Evolutionary conservation across 92 coral and sea anemone species (phyloP).

Genomic region (Meandrina meandrites): DNA sequence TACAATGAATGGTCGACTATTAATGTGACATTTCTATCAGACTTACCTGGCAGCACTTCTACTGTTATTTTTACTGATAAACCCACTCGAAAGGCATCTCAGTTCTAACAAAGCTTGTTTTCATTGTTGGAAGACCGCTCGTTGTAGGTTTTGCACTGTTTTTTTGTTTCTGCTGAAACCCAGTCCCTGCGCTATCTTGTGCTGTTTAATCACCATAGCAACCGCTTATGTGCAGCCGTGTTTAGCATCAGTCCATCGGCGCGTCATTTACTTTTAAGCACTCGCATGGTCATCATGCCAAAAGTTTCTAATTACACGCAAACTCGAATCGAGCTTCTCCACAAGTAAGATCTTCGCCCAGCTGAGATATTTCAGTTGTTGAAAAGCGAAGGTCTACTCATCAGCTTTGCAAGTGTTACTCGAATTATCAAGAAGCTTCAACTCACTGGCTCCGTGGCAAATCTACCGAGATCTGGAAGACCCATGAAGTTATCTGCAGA

Average conservation of each 20-base stretch:
- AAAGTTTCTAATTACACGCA: neutral
- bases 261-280: neutral
- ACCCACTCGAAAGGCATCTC: too few species aligned
- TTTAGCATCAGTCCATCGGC: neutral
- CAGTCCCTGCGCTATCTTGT: too few species aligned
- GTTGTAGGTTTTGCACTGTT: too few species aligned
- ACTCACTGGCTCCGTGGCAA: constrained; percentile 8
- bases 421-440: neutral
- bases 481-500: constrained; percentile 30
- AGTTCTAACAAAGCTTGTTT: too few species aligned
- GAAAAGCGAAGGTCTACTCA: neutral
- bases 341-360: constrained; percentile 22
- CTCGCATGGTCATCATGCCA: constrained; percentile 7
- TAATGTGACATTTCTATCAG: too few species aligned
- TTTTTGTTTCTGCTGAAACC: too few species aligned
- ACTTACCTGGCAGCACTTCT: too few species aligned
- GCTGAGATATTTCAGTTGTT: constrained; percentile 4
- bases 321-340: constrained; percentile 19
- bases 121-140: too few species aligned
- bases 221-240: neutral
- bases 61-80: too few species aligned
- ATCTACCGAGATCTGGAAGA: constrained; percentile 22
- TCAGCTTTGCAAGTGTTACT: constrained; percentile 16
- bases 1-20: too few species aligned
- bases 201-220: neutral